Conservation (phyloP, 2,113 vertebrate species). For the Cichladusa arquata region DNA sequence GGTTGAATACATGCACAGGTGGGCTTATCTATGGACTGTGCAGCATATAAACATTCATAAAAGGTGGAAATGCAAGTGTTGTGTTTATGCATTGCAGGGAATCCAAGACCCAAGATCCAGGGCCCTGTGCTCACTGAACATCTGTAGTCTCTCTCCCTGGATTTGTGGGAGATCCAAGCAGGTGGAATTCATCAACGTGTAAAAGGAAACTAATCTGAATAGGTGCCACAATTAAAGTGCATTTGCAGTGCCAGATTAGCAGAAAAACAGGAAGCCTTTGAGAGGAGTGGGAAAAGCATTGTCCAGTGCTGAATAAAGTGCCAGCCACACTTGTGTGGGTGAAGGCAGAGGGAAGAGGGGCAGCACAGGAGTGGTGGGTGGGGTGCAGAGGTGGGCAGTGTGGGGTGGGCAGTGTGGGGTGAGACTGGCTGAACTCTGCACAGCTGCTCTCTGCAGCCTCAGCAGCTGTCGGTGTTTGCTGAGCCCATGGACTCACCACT, state of each 20-base stretch:
- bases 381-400: background rate
- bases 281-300: conserved; percentile 19
- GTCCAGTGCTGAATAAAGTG: background rate
- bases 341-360: background rate
- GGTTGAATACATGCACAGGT: background rate
- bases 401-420: no score
- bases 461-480: background rate
- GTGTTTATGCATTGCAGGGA: background rate
- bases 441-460: rapidly evolving
- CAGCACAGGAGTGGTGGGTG: rapidly evolving
- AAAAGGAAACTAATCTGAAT: conserved; percentile 46
- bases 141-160: background rate
- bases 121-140: background rate
- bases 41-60: background rate
- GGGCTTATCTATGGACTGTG: background rate
- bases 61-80: background rate
- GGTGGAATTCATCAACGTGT: conserved; percentile 25
- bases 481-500: rapidly evolving
- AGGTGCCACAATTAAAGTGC: conserved; percentile 40
- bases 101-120: background rate
- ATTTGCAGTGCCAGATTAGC: conserved; percentile 32
- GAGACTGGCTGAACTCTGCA: rapidly evolving
- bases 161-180: conserved; percentile 16
- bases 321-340: background rate
- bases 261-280: conserved; percentile 56